A percentile compares a stretch with the other conserved stretches of the same genome.
Conservation (phyloP, 2,888 invertebrate species). For the Tenthredo livida region DNA sequence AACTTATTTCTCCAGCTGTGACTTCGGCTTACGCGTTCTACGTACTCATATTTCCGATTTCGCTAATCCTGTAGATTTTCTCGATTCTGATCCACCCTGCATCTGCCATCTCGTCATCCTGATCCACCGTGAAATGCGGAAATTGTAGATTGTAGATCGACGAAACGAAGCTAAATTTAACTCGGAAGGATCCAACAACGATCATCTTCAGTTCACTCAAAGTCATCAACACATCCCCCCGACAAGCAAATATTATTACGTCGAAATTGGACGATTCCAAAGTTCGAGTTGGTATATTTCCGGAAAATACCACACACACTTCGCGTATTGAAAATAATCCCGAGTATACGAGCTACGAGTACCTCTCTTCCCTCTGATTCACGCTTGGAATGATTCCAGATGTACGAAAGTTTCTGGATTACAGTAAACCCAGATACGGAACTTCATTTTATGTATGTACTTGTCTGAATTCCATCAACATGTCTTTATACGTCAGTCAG, state of each 20-base stretch:
- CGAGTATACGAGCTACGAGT: not conserved
- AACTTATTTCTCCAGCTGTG: not conserved
- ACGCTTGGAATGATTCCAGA: not conserved
- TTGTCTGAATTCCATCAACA: not conserved
- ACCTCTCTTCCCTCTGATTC: not conserved
- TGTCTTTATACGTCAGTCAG: not conserved
- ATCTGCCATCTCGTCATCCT: not conserved
- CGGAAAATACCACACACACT: not conserved
- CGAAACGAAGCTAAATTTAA: slow-evolving; percentile 29
- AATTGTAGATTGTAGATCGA: not conserved
- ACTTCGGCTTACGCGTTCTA: not conserved
- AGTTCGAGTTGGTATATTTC: not conserved
- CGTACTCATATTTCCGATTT: not conserved
- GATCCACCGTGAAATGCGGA: not conserved
- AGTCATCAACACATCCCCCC: slow-evolving; percentile 15
- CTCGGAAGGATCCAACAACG: not conserved
- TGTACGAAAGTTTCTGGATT: not conserved
- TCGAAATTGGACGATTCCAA: slow-evolving; percentile 4
- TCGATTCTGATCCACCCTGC: not conserved
- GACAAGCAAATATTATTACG: slow-evolving; percentile 22
- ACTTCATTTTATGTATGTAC: not conserved
- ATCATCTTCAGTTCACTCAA: not conserved
- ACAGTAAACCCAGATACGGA: not conserved
- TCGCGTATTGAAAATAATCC: not conserved
- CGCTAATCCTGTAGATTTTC: not conserved